phyloP scores from a whole-genome alignment of 1,140 invertebrate species.

The Ceratina calcarata region DNA sequence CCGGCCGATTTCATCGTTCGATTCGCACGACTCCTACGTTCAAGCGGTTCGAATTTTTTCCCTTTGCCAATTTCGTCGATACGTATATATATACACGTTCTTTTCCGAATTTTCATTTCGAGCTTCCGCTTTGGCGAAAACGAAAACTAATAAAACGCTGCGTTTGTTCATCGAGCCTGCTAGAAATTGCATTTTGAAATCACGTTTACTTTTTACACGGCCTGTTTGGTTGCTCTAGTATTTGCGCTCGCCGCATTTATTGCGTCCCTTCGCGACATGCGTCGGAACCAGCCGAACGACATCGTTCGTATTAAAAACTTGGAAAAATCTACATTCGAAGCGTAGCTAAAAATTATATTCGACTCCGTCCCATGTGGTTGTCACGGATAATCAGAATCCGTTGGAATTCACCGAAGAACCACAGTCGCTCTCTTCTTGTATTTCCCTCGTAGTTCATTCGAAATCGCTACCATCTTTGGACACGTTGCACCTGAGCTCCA shows the following conservation, averaged over 20 bases:
- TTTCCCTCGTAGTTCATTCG: neutral
- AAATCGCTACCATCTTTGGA: too few species aligned
- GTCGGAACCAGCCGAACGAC: conserved; percentile 1
- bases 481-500: conserved; percentile 16
- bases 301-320: conserved; percentile 17
- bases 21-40: too few species aligned
- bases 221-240: conserved; percentile 27
- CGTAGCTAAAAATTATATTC: neutral
- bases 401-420: neutral
- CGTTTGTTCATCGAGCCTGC: conserved; percentile 1
- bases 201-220: conserved; percentile 34
- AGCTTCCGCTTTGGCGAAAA: conserved; percentile 1
- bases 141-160: conserved; percentile 20
- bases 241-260: conserved; percentile 34
- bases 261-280: conserved; percentile 20
- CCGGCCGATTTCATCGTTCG: too few species aligned
- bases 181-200: conserved; percentile 36
- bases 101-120: neutral
- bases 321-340: neutral
- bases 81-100: too few species aligned
- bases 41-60: too few species aligned
- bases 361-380: too few species aligned
- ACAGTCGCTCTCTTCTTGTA: neutral
- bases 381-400: neutral
- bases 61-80: too few species aligned